These are phyloP conservation scores for Lampropteryx suffumata DNA, from an alignment of 2,888 invertebrate genomes.

Conservation along the genomic window DNA sequence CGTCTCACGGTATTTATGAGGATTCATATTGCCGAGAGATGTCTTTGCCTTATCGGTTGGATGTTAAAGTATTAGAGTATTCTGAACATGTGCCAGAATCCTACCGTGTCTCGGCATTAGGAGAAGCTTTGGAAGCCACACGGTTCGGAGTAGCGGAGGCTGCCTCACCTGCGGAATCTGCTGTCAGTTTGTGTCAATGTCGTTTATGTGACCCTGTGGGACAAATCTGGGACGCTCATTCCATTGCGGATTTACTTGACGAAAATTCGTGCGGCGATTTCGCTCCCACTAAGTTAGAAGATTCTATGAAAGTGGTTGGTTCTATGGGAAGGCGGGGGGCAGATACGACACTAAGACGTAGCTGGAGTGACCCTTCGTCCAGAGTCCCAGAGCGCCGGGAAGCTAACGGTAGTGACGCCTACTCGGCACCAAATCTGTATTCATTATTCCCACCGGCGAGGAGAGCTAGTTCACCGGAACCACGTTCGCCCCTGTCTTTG, in stretches of 20 bases:
- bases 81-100: constrained; percentile 66
- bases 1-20: constrained; percentile 71
- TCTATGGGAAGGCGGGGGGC: constrained; percentile 65
- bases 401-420: constrained; percentile 57
- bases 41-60: constrained; percentile 74
- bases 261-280: constrained; percentile 77
- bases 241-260: constrained; percentile 77
- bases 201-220: constrained; percentile 89
- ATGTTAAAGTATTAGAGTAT: constrained; percentile 72
- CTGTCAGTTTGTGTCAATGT: constrained; percentile 86
- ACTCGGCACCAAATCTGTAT: constrained; percentile 74
- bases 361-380: constrained; percentile 85
- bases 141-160: constrained; percentile 73
- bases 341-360: constrained; percentile 79
- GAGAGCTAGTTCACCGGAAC: constrained; percentile 68
- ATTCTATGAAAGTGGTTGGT: constrained; percentile 78
- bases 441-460: constrained; percentile 74
- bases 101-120: constrained; percentile 79
- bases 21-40: constrained; percentile 78
- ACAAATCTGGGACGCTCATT: constrained; percentile 89
- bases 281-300: constrained; percentile 76
- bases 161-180: constrained; percentile 72
- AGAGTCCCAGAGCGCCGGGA: constrained; percentile 70
- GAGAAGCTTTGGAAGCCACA: constrained; percentile 77
- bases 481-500: constrained; percentile 75